These are phyloP conservation scores for Calypte anna DNA, from an alignment of 2,113 vertebrate species.

Conservation along the genomic window DNA sequence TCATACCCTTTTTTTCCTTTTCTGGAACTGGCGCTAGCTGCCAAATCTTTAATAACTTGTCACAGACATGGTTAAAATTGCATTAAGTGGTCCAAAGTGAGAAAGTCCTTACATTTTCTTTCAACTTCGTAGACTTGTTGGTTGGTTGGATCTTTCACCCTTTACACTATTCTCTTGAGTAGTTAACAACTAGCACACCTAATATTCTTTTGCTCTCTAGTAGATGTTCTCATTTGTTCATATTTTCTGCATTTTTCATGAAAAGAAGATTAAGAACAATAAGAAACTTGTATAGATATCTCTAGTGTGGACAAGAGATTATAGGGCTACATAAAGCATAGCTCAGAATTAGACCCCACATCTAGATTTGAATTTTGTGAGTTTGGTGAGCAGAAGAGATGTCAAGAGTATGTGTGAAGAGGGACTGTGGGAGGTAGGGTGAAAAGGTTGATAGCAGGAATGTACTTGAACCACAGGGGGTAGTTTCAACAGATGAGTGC, in stretches of 20 bases:
- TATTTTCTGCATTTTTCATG: neutral
- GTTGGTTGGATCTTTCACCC: neutral
- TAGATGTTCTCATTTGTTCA: neutral
- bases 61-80: neutral
- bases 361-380: neutral
- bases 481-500: neutral
- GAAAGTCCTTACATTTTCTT: neutral
- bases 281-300: neutral
- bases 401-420: neutral
- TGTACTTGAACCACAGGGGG: slow-evolving; percentile 36
- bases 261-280: neutral
- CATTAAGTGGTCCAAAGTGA: neutral
- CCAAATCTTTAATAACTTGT: neutral
- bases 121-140: neutral
- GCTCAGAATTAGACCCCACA: neutral
- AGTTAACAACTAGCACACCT: neutral
- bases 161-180: neutral
- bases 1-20: neutral
- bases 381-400: neutral
- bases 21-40: neutral
- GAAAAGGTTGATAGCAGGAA: slow-evolving; percentile 40
- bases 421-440: neutral
- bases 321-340: neutral
- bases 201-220: neutral
- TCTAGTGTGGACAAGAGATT: neutral